Percentiles rank a stretch among this genome's conserved stretches.
Evolutionary conservation across 2,888 invertebrate species (phyloP).

Genomic region (Idaea aversata): DNA sequence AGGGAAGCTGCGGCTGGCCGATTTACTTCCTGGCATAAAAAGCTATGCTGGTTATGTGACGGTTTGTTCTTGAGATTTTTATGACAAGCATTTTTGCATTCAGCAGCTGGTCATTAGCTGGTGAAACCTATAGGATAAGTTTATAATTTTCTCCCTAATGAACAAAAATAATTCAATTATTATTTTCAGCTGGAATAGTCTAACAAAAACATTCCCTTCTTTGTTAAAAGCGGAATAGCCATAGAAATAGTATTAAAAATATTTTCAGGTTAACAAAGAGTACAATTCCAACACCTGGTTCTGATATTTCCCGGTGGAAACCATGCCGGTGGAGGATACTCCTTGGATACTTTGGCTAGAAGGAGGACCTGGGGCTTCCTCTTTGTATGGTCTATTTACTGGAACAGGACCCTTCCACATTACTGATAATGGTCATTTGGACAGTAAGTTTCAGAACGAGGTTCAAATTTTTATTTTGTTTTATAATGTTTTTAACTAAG

Average conservation of each 20-base stretch:
- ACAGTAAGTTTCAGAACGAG: slow-evolving; percentile 28
- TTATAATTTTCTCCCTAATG: too few species aligned
- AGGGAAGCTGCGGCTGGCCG: slow-evolving; percentile 48
- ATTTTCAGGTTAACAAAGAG: slow-evolving; percentile 78
- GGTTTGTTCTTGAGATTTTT: slow-evolving; percentile 38
- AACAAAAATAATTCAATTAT: too few species aligned
- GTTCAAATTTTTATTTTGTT: too few species aligned
- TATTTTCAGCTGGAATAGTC: too few species aligned
- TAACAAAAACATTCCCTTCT: background rate
- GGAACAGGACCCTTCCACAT: slow-evolving; percentile 41
- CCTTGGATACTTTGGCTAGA: slow-evolving; percentile 91
- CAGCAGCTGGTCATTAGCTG: too few species aligned
- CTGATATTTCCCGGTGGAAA: slow-evolving; percentile 86
- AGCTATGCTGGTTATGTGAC: slow-evolving; percentile 82
- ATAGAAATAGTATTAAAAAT: too few species aligned
- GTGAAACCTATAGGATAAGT: too few species aligned
- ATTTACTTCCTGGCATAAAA: slow-evolving; percentile 56
- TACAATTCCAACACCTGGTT: slow-evolving; percentile 87
- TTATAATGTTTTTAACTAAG: too few species aligned
- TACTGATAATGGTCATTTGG: slow-evolving; percentile 34
- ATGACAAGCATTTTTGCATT: too few species aligned
- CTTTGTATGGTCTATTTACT: slow-evolving; percentile 54
- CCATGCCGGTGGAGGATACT: slow-evolving; percentile 31
- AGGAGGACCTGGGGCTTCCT: slow-evolving; percentile 89
- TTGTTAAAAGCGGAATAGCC: too few species aligned